phyloP scores from a whole-genome alignment of 2,113 vertebrate species.

The Alexandromys fortis region DNA sequence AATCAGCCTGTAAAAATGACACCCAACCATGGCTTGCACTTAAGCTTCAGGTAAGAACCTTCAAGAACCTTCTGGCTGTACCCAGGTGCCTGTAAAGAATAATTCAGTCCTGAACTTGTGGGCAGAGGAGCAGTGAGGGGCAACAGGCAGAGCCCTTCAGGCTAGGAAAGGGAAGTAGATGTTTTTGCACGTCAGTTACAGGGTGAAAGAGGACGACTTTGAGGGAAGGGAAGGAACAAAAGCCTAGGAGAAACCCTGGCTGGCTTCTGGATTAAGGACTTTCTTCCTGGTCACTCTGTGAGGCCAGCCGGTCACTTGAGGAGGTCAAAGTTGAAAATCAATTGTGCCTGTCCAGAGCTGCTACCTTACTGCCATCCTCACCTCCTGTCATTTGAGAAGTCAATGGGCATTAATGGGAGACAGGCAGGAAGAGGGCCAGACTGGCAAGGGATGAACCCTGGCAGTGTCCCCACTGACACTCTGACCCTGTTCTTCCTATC shows the following conservation, averaged over 20 bases:
- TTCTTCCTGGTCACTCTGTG: background rate
- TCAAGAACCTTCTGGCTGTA: background rate
- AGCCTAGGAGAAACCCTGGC: background rate
- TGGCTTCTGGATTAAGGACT: background rate
- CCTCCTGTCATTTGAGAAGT: background rate
- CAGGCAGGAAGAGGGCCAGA: background rate
- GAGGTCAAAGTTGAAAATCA: too few relatives aligned
- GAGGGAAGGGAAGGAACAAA: background rate
- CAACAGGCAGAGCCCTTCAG: background rate
- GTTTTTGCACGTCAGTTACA: background rate
- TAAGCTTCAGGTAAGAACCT: constrained; percentile 94
- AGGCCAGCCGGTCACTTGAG: background rate
- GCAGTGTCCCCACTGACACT: background rate
- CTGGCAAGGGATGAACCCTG: background rate
- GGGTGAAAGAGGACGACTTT: background rate
- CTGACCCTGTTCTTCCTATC: background rate
- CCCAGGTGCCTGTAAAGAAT: background rate
- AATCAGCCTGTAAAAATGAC: constrained; percentile 97
- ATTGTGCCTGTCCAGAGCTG: background rate
- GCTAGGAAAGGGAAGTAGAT: background rate
- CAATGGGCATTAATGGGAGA: background rate
- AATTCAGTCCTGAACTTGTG: background rate
- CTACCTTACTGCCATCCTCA: background rate
- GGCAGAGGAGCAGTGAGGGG: background rate
- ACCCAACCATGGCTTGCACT: constrained; percentile 95